Conservation (phyloP, 1,140 invertebrate genomes). For the Pectinophora gossypiella region DNA sequence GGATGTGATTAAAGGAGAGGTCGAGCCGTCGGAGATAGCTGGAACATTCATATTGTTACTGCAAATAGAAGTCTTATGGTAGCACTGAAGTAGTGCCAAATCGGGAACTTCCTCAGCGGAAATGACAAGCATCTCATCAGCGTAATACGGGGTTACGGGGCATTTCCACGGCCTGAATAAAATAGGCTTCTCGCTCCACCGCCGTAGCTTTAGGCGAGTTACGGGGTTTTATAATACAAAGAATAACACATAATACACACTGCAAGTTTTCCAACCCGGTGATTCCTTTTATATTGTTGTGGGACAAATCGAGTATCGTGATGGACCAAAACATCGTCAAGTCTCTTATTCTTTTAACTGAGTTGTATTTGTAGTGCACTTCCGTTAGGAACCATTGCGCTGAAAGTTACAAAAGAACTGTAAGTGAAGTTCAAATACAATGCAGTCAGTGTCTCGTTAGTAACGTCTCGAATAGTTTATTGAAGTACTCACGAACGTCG, state of each 20-base stretch:
- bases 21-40: slow-evolving; percentile 62
- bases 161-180: background rate
- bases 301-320: slow-evolving; percentile 55
- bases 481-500: slow-evolving; percentile 47
- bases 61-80: background rate
- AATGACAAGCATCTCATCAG: background rate
- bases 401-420: slow-evolving; percentile 30
- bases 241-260: background rate
- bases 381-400: slow-evolving; percentile 67
- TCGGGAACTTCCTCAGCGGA: background rate
- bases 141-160: background rate
- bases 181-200: too few species aligned
- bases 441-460: background rate
- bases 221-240: background rate
- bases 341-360: slow-evolving; percentile 49
- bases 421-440: background rate
- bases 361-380: slow-evolving; percentile 63
- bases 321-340: slow-evolving; percentile 59
- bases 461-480: background rate
- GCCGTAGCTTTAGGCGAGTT: background rate
- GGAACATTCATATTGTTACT: slow-evolving; percentile 2
- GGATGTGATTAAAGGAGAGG: slow-evolving; percentile 63
- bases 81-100: background rate
- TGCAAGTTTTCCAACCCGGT: slow-evolving; percentile 37
- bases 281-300: slow-evolving; percentile 61